A percentile compares a stretch with the other conserved stretches of the same genome.
phyloP scores from a whole-genome alignment of 1,140 invertebrate species.

The Rhagoletis pomonella region DNA sequence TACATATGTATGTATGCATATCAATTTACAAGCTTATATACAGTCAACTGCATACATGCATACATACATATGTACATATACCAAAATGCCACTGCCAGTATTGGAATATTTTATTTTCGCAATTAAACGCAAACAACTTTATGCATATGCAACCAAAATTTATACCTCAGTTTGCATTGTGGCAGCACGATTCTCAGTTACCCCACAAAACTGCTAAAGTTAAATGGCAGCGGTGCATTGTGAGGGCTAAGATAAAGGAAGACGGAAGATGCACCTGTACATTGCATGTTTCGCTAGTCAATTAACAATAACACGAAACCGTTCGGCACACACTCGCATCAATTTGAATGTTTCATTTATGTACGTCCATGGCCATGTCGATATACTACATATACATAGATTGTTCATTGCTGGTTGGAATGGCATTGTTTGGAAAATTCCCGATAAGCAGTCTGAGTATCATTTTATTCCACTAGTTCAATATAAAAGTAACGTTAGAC shows the following conservation, averaged over 20 bases:
- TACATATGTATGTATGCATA: background rate
- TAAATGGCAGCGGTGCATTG: background rate
- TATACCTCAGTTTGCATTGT: background rate
- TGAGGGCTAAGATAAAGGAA: background rate
- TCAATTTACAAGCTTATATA: too few species aligned
- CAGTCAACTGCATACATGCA: background rate
- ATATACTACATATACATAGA: too few species aligned
- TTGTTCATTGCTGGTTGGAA: too few species aligned
- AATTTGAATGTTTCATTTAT: too few species aligned
- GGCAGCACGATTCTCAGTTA: too few species aligned
- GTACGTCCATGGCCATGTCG: too few species aligned
- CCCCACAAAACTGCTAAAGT: background rate
- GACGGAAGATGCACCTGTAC: background rate
- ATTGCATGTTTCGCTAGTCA: constrained; percentile 9
- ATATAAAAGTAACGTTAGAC: too few species aligned
- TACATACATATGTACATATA: constrained; percentile 4
- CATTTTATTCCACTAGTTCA: too few species aligned
- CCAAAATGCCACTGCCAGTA: background rate
- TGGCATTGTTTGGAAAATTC: too few species aligned
- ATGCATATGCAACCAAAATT: background rate
- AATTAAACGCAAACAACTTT: constrained; percentile 39
- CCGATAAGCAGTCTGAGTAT: too few species aligned
- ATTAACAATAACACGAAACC: constrained; percentile 12
- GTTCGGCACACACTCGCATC: background rate
- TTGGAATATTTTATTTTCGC: constrained; percentile 20